Conservation (phyloP, 2,888 invertebrate genomes). For the Antheraea assamensis region DNA sequence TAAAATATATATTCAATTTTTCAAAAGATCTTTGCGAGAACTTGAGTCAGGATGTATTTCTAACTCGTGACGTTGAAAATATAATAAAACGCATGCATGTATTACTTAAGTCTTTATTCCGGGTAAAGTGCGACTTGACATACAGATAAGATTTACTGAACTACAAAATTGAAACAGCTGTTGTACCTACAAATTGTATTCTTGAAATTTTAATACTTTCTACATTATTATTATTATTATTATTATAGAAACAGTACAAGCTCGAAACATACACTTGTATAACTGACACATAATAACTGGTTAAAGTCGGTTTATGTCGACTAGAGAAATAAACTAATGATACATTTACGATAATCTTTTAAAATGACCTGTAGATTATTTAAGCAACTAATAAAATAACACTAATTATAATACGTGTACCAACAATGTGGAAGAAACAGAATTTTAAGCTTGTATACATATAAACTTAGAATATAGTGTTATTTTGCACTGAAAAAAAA, state of each 20-base stretch:
- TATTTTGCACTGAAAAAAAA: background rate
- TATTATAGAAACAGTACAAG: background rate
- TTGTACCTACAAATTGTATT: slow-evolving; percentile 6
- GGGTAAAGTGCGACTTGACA: background rate
- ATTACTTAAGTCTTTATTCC: too few species aligned
- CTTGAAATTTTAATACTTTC: background rate
- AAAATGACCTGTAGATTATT: background rate
- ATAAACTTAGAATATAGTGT: background rate
- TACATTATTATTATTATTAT: background rate
- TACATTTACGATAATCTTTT: background rate
- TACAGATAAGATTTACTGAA: background rate
- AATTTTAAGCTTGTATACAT: background rate
- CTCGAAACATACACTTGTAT: background rate
- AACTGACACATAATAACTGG: background rate
- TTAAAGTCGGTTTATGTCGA: background rate
- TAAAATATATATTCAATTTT: too few species aligned
- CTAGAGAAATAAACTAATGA: background rate
- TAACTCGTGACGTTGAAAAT: too few species aligned
- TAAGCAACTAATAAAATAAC: background rate
- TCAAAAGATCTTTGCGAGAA: too few species aligned
- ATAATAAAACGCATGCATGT: too few species aligned
- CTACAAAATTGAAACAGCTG: background rate
- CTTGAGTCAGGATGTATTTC: too few species aligned
- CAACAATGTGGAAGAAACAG: background rate
- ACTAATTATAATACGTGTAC: background rate